Percentiles rank a stretch among this genome's conserved stretches.
Conservation (phyloP, 2,888 invertebrate genomes). For the Morinoia aosen region DNA sequence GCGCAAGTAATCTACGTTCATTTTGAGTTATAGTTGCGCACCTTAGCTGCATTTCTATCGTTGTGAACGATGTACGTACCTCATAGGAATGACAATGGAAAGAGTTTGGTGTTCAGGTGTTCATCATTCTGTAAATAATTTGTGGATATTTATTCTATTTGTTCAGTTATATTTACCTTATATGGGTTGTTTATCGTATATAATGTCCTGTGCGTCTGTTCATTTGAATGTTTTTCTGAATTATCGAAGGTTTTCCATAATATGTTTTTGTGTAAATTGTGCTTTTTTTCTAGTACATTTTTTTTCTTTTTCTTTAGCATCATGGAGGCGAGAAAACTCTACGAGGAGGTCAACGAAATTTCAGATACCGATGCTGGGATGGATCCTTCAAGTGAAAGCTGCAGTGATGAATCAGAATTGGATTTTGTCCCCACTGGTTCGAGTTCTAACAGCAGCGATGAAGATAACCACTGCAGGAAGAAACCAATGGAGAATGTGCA, state of each 20-base stretch:
- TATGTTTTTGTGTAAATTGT: background rate
- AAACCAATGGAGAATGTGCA: background rate
- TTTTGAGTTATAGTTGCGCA: background rate
- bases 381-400: background rate
- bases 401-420: background rate
- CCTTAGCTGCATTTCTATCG: background rate
- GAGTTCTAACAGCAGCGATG: conserved; percentile 27
- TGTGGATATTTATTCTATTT: background rate
- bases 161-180: background rate
- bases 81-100: background rate
- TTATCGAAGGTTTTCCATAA: background rate
- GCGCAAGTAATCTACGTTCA: background rate
- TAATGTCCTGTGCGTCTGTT: background rate
- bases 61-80: background rate
- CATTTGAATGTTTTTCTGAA: background rate
- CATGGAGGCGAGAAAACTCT: background rate
- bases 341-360: background rate
- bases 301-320: background rate
- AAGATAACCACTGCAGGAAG: conserved; percentile 6
- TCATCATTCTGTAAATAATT: background rate
- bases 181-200: background rate
- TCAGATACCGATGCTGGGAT: background rate
- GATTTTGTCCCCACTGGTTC: conserved; percentile 16
- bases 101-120: background rate
- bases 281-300: background rate